Base-by-base conservation (phyloP, 2,113 vertebrate genomes). In the Chionis minor region DNA sequence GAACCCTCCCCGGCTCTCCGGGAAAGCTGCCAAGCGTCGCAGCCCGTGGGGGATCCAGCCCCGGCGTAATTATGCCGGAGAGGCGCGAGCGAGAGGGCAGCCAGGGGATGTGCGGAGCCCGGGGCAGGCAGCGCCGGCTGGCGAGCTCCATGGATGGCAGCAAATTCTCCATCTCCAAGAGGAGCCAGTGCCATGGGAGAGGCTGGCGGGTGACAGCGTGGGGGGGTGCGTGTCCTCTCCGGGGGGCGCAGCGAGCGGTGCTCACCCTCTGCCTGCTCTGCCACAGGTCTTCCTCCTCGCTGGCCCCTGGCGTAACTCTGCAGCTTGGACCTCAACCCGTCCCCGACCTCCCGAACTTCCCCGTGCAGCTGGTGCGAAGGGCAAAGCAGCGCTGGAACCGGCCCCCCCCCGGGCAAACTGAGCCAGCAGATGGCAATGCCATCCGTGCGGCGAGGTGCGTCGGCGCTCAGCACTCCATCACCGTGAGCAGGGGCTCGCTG, bases 351-450 rank as follows among this genome's bases (percentile, higher is more conserved):
- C 44, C 2, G 4, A 30, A 47, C 35, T 16, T 55, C 58, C n/a
- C n/a, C 0, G 0, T 17, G 21, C 62, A 55, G 47, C 35, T 20
- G 80, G 78, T 55, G 55, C 5, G 4, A 65, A 86, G 47, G 69
- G 12, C 7, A 1, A 69, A 86, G 55, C 1, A 1, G 14, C 3
- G 0, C 38, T 30, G 38, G 38, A 38, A 38, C 38, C 38, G 9
- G 70, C 33, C 27, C 1, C 11, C 61, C 27, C 17, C 18, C 15
- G 28, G 2, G 69, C 65, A 62, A 89, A 65, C 11, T 0, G 4
- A 79, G 38, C 16, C 52, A 49, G 59, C 80, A 54, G 79, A 73
- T 15, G 71, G 62, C 51, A 62, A 10, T 22, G 56, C n/a, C 93
- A 90, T 16, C 30, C 44, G 4, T 65, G 87, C 70, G 10, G 9